A percentile compares a stretch with the other conserved stretches of the same genome.
Evolutionary conservation across 2,797 vertebrate species (phyloP).

Genomic region (Melopsittacus undulatus): DNA sequence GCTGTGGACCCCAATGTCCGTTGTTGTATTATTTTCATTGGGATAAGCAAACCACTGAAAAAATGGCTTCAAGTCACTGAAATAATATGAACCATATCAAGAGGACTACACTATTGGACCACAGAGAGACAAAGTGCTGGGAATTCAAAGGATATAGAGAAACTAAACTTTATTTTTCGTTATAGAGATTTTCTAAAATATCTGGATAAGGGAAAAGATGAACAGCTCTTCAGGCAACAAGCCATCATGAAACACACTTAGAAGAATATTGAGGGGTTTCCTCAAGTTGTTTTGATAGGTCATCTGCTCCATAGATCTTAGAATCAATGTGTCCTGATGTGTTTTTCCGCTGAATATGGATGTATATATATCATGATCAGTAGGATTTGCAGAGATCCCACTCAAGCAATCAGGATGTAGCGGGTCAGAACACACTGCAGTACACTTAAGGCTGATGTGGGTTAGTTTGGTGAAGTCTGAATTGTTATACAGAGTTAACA

Average conservation of each 20-base stretch:
- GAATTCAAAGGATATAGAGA: background rate
- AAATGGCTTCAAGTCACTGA: background rate
- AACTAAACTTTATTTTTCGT: background rate
- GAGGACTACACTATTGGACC: background rate
- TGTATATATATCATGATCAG: rapidly evolving
- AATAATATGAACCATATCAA: background rate
- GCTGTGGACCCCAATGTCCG: background rate
- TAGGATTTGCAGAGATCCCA: background rate
- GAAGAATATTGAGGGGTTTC: no score
- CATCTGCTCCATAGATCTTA: background rate
- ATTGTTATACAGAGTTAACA: background rate
- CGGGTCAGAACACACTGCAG: background rate
- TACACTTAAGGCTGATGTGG: background rate
- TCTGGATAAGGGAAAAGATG: background rate
- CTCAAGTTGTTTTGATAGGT: background rate
- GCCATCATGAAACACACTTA: background rate
- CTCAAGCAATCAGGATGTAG: background rate
- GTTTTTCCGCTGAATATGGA: background rate
- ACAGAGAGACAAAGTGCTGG: background rate
- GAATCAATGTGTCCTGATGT: background rate
- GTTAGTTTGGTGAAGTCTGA: background rate
- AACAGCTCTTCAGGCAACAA: background rate
- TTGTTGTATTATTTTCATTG: background rate
- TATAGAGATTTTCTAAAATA: background rate
- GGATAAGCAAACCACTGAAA: background rate